Evolutionary conservation across 2,888 invertebrate genomes (phyloP).

Genomic region (Hypolimnas misippus): DNA sequence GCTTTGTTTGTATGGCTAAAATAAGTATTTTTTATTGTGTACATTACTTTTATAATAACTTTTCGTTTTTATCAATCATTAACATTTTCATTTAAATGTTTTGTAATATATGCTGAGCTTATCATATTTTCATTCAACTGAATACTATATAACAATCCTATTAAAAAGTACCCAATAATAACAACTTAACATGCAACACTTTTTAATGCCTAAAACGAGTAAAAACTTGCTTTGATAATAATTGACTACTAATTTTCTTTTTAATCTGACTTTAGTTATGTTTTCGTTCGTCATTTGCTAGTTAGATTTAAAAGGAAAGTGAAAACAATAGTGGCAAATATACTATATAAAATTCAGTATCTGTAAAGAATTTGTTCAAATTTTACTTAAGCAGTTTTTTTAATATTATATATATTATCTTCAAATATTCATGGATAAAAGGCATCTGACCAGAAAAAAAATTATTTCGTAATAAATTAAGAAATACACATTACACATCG

Average conservation of each 20-base stretch:
- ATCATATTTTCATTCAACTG: too few relatives aligned
- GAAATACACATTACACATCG: too few relatives aligned
- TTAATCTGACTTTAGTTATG: conserved; percentile 20
- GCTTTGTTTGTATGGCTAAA: too few relatives aligned
- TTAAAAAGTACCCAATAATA: not conserved
- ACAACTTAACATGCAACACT: not conserved
- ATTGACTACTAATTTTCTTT: conserved; percentile 21
- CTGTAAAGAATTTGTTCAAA: not conserved
- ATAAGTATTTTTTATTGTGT: too few relatives aligned
- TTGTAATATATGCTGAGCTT: too few relatives aligned
- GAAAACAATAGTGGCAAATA: conserved; percentile 18
- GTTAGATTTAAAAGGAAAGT: conserved; percentile 34
- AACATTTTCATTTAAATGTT: too few relatives aligned
- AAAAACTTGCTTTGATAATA: conserved; percentile 5
- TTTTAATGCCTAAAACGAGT: conserved; percentile 18
- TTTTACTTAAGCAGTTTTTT: not conserved
- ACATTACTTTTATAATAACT: too few relatives aligned
- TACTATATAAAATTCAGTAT: not conserved
- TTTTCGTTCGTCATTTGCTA: conserved; percentile 18
- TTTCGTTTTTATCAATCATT: too few relatives aligned
- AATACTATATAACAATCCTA: not conserved
- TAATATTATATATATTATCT: not conserved
- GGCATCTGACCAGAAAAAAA: too few relatives aligned
- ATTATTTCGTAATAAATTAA: too few relatives aligned
- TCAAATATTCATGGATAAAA: not conserved